Evolutionary conservation across 2,113 vertebrate genomes (phyloP).

Genomic region (Otis tarda): DNA sequence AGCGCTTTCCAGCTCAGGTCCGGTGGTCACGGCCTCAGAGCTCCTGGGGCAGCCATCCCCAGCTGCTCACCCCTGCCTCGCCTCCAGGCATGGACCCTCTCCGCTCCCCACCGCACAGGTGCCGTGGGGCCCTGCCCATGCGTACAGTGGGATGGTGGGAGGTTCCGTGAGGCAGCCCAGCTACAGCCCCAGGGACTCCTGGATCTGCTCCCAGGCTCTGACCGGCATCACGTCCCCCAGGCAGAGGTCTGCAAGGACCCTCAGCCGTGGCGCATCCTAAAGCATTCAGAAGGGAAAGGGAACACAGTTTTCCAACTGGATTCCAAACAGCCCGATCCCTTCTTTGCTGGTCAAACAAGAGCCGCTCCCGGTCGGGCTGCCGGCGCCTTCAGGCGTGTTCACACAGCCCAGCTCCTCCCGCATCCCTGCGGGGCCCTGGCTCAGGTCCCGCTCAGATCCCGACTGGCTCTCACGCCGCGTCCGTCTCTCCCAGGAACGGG

Average conservation of each 20-base stretch:
- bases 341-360: background rate
- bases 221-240: background rate
- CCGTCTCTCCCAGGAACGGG: background rate
- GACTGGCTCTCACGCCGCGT: background rate
- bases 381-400: background rate
- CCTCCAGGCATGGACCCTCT: background rate
- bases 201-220: background rate
- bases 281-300: background rate
- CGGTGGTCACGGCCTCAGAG: accelerated
- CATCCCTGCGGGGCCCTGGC: background rate
- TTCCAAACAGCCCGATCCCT: background rate
- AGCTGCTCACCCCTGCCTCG: background rate
- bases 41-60: background rate
- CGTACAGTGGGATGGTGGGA: background rate
- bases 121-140: background rate
- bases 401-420: background rate
- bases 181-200: background rate
- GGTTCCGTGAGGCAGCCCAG: background rate
- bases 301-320: background rate
- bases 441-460: background rate
- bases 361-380: background rate
- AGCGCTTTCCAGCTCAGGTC: background rate
- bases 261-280: background rate
- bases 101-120: too few relatives aligned
- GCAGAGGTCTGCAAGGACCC: background rate